phyloP scores from a whole-genome alignment of 1,140 invertebrate species.

The Eciton burchellii region DNA sequence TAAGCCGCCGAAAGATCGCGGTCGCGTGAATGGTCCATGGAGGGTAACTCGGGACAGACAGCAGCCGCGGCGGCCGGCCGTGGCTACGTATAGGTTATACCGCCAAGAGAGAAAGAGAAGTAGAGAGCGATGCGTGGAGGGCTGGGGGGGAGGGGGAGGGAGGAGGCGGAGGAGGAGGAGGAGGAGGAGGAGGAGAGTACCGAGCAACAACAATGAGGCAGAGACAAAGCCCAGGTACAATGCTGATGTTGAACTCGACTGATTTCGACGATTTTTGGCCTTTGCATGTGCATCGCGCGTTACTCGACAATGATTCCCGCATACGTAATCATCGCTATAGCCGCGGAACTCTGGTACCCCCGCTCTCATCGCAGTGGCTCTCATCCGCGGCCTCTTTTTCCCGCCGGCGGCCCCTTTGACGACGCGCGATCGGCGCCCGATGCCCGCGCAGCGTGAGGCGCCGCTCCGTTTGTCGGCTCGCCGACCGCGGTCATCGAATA shows the following conservation, averaged over 20 bases:
- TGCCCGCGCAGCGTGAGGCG: slow-evolving; percentile 49
- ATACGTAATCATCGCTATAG: slow-evolving; percentile 83
- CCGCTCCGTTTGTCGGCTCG: slow-evolving; percentile 65
- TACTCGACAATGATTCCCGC: slow-evolving; percentile 84
- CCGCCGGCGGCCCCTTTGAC: slow-evolving; percentile 36
- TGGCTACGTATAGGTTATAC: slow-evolving; percentile 70
- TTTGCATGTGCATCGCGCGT: slow-evolving; percentile 81
- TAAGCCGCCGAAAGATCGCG: slow-evolving; percentile 47
- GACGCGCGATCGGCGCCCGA: slow-evolving; percentile 42
- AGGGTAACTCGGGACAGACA: slow-evolving; percentile 38
- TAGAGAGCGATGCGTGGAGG: neutral
- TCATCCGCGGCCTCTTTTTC: slow-evolving; percentile 71
- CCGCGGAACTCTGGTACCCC: slow-evolving; percentile 70
- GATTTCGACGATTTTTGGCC: slow-evolving; percentile 85
- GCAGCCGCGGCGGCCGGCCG: slow-evolving; percentile 28
- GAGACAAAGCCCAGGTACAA: slow-evolving; percentile 85
- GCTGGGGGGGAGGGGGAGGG: slow-evolving; percentile 46
- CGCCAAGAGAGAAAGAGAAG: slow-evolving; percentile 25
- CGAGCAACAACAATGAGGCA: slow-evolving; percentile 83
- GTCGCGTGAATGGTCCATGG: slow-evolving; percentile 38
- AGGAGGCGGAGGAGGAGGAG: neutral
- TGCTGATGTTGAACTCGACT: slow-evolving; percentile 85
- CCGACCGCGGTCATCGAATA: slow-evolving; percentile 50
- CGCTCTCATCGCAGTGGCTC: slow-evolving; percentile 70
- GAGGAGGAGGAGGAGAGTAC: slow-evolving; percentile 64